A percentile compares a stretch with the other conserved stretches of the same genome.
These are phyloP conservation scores for Sinocyclocheilus maitianheensis DNA, from an alignment of 2,113 vertebrate species.

Conservation along the genomic window DNA sequence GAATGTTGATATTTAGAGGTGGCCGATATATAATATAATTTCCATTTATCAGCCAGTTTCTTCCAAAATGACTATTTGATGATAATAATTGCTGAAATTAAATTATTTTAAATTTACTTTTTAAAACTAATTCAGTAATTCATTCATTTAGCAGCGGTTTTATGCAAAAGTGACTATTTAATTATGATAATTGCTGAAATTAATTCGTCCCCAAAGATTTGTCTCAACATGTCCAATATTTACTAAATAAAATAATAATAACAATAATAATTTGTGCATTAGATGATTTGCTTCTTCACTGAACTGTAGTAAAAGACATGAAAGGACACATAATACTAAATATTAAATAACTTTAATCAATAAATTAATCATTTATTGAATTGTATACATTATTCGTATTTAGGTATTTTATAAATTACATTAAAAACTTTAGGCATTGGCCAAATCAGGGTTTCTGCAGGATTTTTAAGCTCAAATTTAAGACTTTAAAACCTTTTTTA, in stretches of 20 bases:
- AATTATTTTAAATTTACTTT: no score
- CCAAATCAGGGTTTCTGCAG: no score
- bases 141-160: background rate
- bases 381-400: background rate
- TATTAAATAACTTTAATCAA: background rate
- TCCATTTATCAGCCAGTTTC: background rate
- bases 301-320: background rate
- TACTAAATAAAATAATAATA: background rate
- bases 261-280: background rate
- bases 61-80: no score
- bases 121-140: background rate
- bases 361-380: background rate
- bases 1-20: background rate
- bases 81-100: no score
- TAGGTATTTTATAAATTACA: background rate
- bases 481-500: no score
- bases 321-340: background rate
- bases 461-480: no score
- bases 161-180: background rate
- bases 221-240: background rate
- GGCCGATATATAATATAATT: background rate
- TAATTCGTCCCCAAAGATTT: background rate
- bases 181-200: background rate
- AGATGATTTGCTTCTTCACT: background rate
- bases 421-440: background rate